Base-by-base conservation (phyloP, 2,888 invertebrate genomes). In the Campoplex nolae region DNA sequence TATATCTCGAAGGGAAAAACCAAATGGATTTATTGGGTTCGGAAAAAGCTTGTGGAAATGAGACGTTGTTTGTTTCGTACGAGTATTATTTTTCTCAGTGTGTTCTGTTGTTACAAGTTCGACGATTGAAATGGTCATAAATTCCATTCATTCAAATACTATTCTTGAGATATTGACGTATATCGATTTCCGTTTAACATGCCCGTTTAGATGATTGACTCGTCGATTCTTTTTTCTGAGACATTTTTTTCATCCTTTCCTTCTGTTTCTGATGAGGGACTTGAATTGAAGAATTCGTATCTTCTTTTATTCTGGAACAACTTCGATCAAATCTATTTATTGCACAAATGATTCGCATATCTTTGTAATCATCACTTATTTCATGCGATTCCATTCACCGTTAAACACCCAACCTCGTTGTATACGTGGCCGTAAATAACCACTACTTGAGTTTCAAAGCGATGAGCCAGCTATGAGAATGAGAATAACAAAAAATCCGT, bases 1-100 rank as follows among this genome's bases (percentile, higher is more conserved):
- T 56, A 80, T 56, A 45, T 58, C 42, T 71, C 81, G 58, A 68
- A n/a, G 7, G 38, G 51, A 73, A 80, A 71, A 80, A 71, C 68
- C 3, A 11, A 68, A 42, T 48, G 77, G 68, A 35, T n/a, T 51
- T 67, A 67, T 77, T 67, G 16, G 23, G n/a, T 9, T 13, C 32
- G 42, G 32, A 71, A 32, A 58, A 35, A 79, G 9, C 48, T 71
- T 23, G 32, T 16, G 38, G 32, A 58, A 79, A 28, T 13, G 32
- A 38, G 4, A n/a, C 79, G 16, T 62, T 1, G 23, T 77, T 77
- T 51, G 35, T 65, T 65, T 35, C 9, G n/a, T n/a, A n/a, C n/a
- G 23, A 7, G 13, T 32, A 54, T 38, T 16, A 78, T 56, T 45
- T 54, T 28, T 58, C 56, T 8, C 11, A 38, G 38, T 38, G 23